Base-by-base conservation (phyloP, 1,140 invertebrate genomes). In the Bombus affinis region DNA sequence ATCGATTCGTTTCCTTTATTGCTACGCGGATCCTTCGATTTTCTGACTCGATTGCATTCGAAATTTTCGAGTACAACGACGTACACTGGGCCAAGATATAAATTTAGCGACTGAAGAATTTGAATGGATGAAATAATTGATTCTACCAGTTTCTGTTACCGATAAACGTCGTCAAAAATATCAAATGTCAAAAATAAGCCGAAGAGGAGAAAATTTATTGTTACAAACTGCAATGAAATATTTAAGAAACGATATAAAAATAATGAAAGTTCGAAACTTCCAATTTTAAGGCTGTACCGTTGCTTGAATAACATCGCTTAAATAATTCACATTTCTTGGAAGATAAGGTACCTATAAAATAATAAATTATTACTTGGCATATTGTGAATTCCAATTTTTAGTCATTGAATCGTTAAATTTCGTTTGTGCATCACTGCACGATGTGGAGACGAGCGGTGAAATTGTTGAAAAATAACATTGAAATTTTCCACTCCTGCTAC, bases 401-500 rank as follows among this genome's bases (percentile, higher is more conserved):
- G 10, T 13, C 28, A n/a, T 62, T 1, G 59, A 62, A 28, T 28
- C 37, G 22, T 70, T 39, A 10, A 25, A 72, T 28, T 13, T 42
- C 37, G 70, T 72, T 42, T 5, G 28, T 8, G 12, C 6, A 42
- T 42, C 28, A 3, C 8, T 39, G 47, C 8, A 53, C 47, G 47
- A 53, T 22, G 47, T 22, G 6, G 6, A 42, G 25, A 28, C 5
- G 68, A 72, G 13, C 18, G 39, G 25, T 1, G 13, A 42, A n/a
- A 28, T 15, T 28, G 28, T 2, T 6, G 5, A 28, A 15, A 42
- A 42, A n/a, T 28, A 42, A 6, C 13, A 42, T 8, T 2, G 42
- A 57, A 70, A 82, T 47, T 70, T 85, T 85, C 80, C 74, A 42
- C n/a, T 32, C 47, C 59, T 28, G 59, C 72, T 15, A 81, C 68